phyloP scores from a whole-genome alignment of 53 echinoderm and acorn worm species.

The Arbacia lixula region DNA sequence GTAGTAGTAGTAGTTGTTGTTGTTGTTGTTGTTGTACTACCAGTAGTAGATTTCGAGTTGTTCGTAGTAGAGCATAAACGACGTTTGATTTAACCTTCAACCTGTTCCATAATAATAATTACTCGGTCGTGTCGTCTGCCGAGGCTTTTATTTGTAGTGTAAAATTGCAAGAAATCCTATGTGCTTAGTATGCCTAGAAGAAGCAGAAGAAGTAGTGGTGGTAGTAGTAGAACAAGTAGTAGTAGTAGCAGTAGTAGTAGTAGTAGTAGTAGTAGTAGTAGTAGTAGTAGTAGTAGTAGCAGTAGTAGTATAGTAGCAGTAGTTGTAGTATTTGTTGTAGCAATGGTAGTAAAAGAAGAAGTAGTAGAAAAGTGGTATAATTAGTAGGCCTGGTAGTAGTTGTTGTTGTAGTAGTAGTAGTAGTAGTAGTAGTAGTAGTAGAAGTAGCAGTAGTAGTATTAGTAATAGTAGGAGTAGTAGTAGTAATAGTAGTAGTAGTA shows the following conservation, averaged over 20 bases:
- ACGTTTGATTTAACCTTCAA: too few relatives aligned
- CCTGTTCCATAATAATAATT: too few relatives aligned
- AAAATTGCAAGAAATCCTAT: too few relatives aligned
- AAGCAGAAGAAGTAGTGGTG: neutral
- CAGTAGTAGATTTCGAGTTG: too few relatives aligned
- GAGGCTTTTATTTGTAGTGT: too few relatives aligned
- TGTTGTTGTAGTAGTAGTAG: neutral
- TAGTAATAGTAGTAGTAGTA: neutral
- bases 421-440: neutral
- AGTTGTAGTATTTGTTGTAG: neutral
- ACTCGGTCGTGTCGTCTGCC: too few relatives aligned
- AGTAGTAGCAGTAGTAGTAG: slow-evolving; percentile 1
- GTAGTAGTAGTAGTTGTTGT: neutral
- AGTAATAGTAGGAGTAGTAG: neutral
- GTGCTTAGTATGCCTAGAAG: neutral
- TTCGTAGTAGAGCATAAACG: too few relatives aligned
- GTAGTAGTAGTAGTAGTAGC: neutral
- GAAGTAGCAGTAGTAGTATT: neutral
- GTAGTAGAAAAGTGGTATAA: neutral
- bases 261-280: neutral
- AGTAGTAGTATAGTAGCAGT: neutral
- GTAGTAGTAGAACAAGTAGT: slow-evolving; percentile 5
- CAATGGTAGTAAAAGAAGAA: neutral
- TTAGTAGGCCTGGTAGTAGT: neutral
- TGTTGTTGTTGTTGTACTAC: neutral